Evolutionary conservation across 2,113 vertebrate species (phyloP), one percentile per base, ranked within the genome.

Genomic region (Dipodomys merriami): DNA sequence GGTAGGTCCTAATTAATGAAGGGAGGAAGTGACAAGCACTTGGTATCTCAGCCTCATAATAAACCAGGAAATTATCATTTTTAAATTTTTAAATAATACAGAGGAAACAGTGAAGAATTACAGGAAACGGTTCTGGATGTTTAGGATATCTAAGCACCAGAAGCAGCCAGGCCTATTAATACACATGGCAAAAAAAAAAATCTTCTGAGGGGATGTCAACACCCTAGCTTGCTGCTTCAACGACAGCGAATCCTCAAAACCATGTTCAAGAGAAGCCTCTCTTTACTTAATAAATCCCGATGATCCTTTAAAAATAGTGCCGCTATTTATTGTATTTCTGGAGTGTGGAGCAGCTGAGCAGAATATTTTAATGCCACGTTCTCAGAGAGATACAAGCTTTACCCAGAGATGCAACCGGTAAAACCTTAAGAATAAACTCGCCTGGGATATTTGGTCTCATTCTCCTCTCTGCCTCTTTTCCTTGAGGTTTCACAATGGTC

Each of bases 251-350:
- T 76, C 94, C 79, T 93, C 88, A 83, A 93, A 2, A 4, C 30
- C 83, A 23, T 84, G 91, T 46, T 64, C 82, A 95, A 89, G 90
- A 85, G 57, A 97, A 83, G 86, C 72, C 0, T 69, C 8, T 95
- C 89, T 95, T 83, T 94, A 95, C 49, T 88, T 90, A 93, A 79
- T 74, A 64, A 96, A 93, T 23, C 46, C n/a, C 13, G 86, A 86
- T 91, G 5, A 8, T 82, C 87, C 88, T 71, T 53, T 83, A 96
- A 97, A 97, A 96, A 97, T 96, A 96, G 93, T 80, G 85, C 84
- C 90, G 87, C 95, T 88, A 85, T 94, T 95, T 94, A 94, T 69
- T 83, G 78, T 95, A 83, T 83, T 95, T 95, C 94, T 90, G 88
- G 85, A 79, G 76, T 11, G 0, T 90, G 57, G 93, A 95, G 93